phyloP scores from a whole-genome alignment of 2,113 vertebrate genomes.

The Mobula hypostoma region DNA sequence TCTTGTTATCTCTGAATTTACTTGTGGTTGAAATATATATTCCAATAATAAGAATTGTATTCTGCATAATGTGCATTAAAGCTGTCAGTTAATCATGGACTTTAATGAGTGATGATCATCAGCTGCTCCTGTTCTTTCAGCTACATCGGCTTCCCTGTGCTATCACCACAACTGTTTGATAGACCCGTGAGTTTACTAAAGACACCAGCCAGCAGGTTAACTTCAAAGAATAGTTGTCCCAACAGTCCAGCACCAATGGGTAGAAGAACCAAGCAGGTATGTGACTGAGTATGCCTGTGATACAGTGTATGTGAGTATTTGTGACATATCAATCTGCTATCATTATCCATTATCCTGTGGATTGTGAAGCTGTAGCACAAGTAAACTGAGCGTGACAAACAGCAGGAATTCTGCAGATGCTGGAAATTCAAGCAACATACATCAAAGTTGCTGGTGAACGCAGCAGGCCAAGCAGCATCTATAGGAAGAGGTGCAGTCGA shows the following conservation, averaged over 20 bases:
- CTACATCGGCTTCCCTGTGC: constrained; percentile 87
- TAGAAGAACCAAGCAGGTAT: constrained; percentile 93
- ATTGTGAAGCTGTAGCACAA: background rate
- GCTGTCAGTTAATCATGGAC: background rate
- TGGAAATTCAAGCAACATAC: too few species aligned
- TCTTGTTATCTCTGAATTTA: background rate
- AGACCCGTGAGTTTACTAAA: constrained; percentile 66
- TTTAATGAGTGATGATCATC: background rate
- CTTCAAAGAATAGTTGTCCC: constrained; percentile 76
- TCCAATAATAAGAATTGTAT: background rate
- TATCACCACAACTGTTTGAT: constrained; percentile 79
- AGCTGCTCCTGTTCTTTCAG: constrained; percentile 54
- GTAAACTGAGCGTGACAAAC: background rate
- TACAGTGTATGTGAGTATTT: too few species aligned
- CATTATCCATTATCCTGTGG: too few species aligned
- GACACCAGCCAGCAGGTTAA: constrained; percentile 58
- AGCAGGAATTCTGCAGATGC: too few species aligned
- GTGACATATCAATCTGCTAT: too few species aligned
- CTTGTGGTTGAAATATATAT: background rate
- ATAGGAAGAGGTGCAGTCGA: too few species aligned
- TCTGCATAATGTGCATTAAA: background rate
- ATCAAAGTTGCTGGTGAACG: too few species aligned
- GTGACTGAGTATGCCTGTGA: background rate
- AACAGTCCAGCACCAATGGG: constrained; percentile 89
- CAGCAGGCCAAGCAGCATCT: too few species aligned